Evolutionary conservation across 2,797 vertebrate species (phyloP).

Genomic region (Anabacerthia variegaticeps): DNA sequence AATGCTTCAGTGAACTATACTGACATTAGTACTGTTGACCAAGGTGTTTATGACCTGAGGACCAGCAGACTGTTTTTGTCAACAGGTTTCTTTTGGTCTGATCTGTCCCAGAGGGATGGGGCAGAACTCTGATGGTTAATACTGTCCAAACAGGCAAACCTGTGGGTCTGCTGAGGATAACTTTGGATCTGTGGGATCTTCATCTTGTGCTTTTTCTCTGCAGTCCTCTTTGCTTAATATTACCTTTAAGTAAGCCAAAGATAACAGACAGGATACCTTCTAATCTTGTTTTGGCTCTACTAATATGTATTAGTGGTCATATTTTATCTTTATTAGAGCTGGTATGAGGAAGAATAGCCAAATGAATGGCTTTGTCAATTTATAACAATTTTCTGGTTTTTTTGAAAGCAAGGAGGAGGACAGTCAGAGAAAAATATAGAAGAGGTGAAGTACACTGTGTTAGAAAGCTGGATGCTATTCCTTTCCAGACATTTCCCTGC

Average conservation of each 20-base stretch:
- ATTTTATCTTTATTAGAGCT: background rate
- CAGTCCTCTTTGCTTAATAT: background rate
- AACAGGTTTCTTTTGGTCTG: background rate
- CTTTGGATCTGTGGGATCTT: background rate
- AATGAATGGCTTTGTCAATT: background rate
- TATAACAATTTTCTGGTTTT: background rate
- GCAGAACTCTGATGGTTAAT: background rate
- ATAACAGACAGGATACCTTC: background rate
- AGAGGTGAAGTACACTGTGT: background rate
- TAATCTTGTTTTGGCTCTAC: background rate
- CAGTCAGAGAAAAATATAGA: background rate
- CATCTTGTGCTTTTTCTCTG: background rate
- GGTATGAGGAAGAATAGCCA: background rate
- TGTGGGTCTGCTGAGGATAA: accelerated
- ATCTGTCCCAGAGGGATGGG: background rate
- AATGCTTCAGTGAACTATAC: background rate
- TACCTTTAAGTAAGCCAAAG: background rate
- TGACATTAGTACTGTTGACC: background rate
- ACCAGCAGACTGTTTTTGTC: background rate
- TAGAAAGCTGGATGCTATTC: background rate
- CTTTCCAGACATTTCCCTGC: background rate
- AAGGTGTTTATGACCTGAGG: background rate
- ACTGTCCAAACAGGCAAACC: background rate
- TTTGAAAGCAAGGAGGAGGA: background rate
- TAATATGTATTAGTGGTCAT: background rate